phyloP scores from a whole-genome alignment of 2,797 vertebrate species.

The Pitangus sulphuratus region DNA sequence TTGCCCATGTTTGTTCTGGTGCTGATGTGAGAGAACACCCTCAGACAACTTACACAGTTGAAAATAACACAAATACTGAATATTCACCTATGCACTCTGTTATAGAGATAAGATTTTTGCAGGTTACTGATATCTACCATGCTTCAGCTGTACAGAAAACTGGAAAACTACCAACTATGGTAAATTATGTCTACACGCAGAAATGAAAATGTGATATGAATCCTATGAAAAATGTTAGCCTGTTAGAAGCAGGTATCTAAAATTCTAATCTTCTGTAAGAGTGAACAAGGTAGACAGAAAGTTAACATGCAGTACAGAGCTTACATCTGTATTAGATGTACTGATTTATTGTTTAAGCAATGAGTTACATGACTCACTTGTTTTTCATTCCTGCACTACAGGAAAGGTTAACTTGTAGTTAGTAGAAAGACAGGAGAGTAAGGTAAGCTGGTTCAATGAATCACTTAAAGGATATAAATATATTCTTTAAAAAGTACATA shows the following conservation, averaged over 20 bases:
- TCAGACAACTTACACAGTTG: neutral
- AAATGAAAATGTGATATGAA: neutral
- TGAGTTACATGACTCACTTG: neutral
- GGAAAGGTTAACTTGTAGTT: neutral
- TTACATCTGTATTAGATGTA: neutral
- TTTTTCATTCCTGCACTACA: neutral
- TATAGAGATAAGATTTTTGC: neutral
- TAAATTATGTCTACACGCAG: neutral
- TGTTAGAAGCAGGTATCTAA: neutral
- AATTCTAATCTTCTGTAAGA: neutral
- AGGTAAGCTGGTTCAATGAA: neutral
- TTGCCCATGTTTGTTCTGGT: neutral
- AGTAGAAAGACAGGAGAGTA: neutral
- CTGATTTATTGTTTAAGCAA: neutral
- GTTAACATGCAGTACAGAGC: neutral
- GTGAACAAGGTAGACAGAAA: neutral
- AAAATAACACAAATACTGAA: neutral
- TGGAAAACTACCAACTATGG: neutral
- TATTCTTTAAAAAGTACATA: neutral
- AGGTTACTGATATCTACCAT: fast-evolving
- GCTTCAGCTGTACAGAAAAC: neutral
- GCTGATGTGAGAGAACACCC: neutral
- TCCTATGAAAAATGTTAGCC: neutral
- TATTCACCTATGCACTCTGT: neutral
- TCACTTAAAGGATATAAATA: neutral